Evolutionary conservation across 2,797 vertebrate species (phyloP), one percentile per base, ranked within the genome.

Genomic region (Phrynocephalus guinanensis): DNA sequence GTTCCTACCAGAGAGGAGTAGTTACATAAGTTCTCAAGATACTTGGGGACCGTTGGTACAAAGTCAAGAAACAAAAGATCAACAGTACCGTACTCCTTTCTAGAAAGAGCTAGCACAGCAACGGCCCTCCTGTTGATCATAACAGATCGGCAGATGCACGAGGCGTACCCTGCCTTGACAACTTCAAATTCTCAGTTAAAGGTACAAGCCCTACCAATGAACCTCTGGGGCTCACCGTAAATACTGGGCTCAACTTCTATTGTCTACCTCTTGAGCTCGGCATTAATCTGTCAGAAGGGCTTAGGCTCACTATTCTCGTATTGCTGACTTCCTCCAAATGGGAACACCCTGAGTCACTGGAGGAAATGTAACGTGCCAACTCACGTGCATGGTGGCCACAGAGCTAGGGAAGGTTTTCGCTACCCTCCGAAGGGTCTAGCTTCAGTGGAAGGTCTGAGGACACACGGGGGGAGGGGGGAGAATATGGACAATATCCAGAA

Each of bases 271-370:
- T 44, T 50, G 20, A 33, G 63, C 52, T n/a, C 2, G 30, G 77
- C 76, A 6, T 85, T 67, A n/a, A 80, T 66, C 30, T 80, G 87
- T 76, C 75, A 50, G 4, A 26, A 13, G 67, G 67, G 73, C 66
- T 30, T 28, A 1, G 22, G 50, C 52, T 77, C 73, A 50, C 44
- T 70, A 71, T 82, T 86, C 80, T 66, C 38, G 38, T 33, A 76
- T 26, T 16, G 26, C 73, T 86, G 75, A 82, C 66, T 82, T 89
- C 73, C 84, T 89, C 52, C 11, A 60, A 77, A 10, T n/a, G 48
- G 22, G 63, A n/a, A 2, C 3, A 1, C 52, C 9, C 52, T 44
- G n/a, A 83, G 73, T 83, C 73, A 68, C 72, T 48, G 68, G 2
- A 79, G 56, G 85, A 83, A 79, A 86, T 86, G 63, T 48, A 73